Conservation (phyloP, 2,113 vertebrate genomes). For the Phainopepla nitens region DNA sequence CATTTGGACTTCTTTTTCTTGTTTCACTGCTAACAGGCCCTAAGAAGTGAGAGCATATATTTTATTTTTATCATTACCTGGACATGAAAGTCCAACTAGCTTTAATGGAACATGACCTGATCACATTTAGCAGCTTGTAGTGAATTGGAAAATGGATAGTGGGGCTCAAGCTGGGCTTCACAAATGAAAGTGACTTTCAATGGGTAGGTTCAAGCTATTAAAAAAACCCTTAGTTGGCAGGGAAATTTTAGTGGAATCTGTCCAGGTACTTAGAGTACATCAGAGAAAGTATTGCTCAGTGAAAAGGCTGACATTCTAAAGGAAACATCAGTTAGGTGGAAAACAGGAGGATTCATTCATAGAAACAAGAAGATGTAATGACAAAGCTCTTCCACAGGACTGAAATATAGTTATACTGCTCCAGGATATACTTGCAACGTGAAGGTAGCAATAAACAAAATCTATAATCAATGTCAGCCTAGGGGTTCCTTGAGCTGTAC, state of each 20-base stretch:
- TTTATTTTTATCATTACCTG: not conserved
- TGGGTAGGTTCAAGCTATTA: not conserved
- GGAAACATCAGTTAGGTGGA: not conserved
- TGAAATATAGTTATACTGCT: not conserved
- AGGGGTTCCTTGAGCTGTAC: not conserved
- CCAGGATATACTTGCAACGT: not conserved
- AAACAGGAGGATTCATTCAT: not conserved
- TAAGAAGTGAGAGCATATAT: constrained; percentile 21
- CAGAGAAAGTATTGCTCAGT: not conserved
- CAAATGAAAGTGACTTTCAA: not conserved
- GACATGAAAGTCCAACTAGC: not conserved
- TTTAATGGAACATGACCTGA: not conserved
- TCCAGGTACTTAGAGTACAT: not conserved
- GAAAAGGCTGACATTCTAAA: not conserved
- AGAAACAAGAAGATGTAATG: not conserved
- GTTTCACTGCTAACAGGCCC: constrained; percentile 85
- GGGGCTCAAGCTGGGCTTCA: not conserved
- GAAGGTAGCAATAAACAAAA: not conserved
- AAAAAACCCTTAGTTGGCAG: not conserved
- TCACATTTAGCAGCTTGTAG: not conserved
- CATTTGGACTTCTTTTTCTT: constrained; percentile 95
- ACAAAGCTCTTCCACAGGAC: not conserved
- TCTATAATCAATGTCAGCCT: fast-evolving
- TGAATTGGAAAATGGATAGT: not conserved
- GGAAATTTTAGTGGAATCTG: not conserved